Evolutionary conservation across 2,113 vertebrate genomes (phyloP), one percentile per base, ranked within the genome.

Genomic region (Rhea americana): DNA sequence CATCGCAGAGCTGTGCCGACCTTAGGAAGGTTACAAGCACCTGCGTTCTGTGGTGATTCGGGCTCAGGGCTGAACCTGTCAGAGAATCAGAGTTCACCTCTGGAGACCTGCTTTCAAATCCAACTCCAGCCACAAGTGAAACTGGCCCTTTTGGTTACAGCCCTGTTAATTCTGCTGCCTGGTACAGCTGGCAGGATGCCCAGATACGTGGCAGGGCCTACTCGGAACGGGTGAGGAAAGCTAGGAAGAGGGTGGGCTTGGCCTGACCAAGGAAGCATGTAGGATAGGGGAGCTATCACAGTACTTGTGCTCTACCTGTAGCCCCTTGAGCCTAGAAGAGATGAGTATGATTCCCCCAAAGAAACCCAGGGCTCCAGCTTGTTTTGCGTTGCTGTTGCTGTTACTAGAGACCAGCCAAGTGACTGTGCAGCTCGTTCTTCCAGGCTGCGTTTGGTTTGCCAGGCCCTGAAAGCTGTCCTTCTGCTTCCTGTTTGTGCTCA

Each of bases 161-260:
- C 68, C 26, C 19, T 53, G 19, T 26, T 24, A 9, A 11, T 0
- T 4, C 55, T 32, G 28, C 35, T 84, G 48, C 9, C 39, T 4
- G 25, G 25, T 8, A 16, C 0, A 30, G 41, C 51, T 86, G 68
- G 76, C 32, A 7, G 35, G 11, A 45, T 1, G 25, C 53, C 58
- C 2, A 2, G 74, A 55, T 35, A 47, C 3, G 0, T 2, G 1
- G 22, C 24, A 25, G 26, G 7, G 30, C 0, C 1, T 55, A 26
- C 53, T 76, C 9, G 0, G 39, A 37, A 74, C 68, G 30, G 41
- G 13, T 53, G 24, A 45, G 22, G 30, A 45, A n/a, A 26, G 28
- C n/a, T 9, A 21, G 58, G 37, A 43, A 63, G 45, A 47, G 26
- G 10, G 8, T 53, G 70, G 50, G 25, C 26, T 43, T 5, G 28